These are phyloP conservation scores for Ypsolopha sequella DNA, from an alignment of 2,888 invertebrate genomes.

Conservation along the genomic window DNA sequence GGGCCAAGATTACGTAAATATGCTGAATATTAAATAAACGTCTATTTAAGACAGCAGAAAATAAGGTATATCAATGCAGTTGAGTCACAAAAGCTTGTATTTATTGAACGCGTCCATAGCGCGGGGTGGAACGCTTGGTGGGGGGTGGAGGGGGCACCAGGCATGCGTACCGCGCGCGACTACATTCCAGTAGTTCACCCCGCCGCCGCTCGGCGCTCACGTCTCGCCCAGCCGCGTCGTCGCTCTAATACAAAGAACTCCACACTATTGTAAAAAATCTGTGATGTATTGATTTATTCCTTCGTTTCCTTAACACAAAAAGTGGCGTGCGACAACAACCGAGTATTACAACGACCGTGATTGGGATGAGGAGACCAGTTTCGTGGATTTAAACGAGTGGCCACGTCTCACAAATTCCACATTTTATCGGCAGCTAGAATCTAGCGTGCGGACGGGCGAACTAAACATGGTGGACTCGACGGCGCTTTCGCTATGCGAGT, in stretches of 20 bases:
- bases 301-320: constrained; percentile 45
- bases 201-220: constrained; percentile 49
- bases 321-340: constrained; percentile 21
- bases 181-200: constrained; percentile 64
- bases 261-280: constrained; percentile 66
- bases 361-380: constrained; percentile 28
- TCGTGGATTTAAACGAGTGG: constrained; percentile 37
- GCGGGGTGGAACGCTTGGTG: constrained; percentile 15
- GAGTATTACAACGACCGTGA: constrained; percentile 23
- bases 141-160: constrained; percentile 24
- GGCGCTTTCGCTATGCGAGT: constrained; percentile 45
- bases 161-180: constrained; percentile 57
- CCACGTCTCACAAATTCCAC: constrained; percentile 67
- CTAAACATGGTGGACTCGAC: constrained; percentile 60
- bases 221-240: constrained; percentile 35
- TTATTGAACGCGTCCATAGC: constrained; percentile 48
- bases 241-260: constrained; percentile 64
- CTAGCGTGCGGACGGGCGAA: constrained; percentile 41
- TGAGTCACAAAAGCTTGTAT: constrained; percentile 26
- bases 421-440: constrained; percentile 70
- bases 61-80: neutral
- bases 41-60: no score
- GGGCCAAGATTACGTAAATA: no score
- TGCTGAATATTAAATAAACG: no score
- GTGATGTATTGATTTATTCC: constrained; percentile 71